Evolutionary conservation across 2,888 invertebrate species (phyloP), one percentile per base, ranked within the genome.

Genomic region (Anthoptus insignis): DNA sequence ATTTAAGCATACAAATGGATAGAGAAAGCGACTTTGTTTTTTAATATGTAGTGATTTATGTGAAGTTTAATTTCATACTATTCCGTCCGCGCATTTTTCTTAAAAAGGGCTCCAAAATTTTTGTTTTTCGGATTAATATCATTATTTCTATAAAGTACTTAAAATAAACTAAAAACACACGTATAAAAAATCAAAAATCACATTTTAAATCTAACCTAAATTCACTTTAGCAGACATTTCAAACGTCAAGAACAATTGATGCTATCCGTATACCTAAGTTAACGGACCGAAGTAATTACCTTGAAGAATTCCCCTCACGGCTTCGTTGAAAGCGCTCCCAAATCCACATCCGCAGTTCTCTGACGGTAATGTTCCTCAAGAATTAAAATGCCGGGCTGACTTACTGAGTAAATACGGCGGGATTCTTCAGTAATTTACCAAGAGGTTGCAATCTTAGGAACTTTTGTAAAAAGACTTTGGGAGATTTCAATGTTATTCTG

Each of bases 241-340:
- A 24, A 16, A 24, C 49, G 27, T 49, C 49, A 49, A 14, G 49
- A 49, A 49, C 49, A 45, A 49, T 49, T 49, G 49, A 49, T 49
- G 49, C 49, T n/a, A 27, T 27, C 24, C 49, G 49, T 27, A 49
- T 49, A 49, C 49, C 49, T 34, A 53, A 53, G 13, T 63, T 66
- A 66, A 66, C 66, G 32, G 65, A 52, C 56, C 54, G 47, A 61
- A 68, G 68, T 75, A 76, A 75, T 76, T 76, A 76, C 73, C 69
- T 74, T 70, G 73, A 75, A 73, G 73, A 72, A 73, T 69, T 74
- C 73, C 59, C 52, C 59, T 57, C 58, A 71, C 72, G 70, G 70
- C 67, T 71, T 65, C 65, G 66, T 67, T 75, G 73, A 76, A 75
- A 76, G 75, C 74, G 64, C 75, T 76, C 73, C 71, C 73, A 73